Percentiles rank a stretch among this genome's conserved stretches.
These are phyloP conservation scores for Philereme transversata DNA, from an alignment of 2,888 invertebrate species.

Conservation along the genomic window DNA sequence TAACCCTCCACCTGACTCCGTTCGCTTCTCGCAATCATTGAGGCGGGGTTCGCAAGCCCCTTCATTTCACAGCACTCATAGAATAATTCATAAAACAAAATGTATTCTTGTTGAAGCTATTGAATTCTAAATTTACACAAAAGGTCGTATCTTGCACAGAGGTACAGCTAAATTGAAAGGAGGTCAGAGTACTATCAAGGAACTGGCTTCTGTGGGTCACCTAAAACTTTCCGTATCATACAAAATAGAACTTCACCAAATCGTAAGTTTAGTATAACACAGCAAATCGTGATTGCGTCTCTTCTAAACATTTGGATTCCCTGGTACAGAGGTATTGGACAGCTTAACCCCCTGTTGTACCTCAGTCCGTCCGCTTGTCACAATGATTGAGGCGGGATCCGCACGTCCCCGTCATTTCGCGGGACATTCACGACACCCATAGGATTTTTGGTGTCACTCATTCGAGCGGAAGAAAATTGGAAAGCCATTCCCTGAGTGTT, in stretches of 20 bases:
- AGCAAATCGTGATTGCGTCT: too few relatives aligned
- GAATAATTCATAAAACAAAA: conserved; percentile 34
- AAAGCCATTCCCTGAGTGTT: conserved; percentile 41
- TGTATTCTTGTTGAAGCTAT: too few relatives aligned
- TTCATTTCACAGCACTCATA: conserved; percentile 42
- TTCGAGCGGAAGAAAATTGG: conserved; percentile 44
- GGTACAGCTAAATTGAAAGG: too few relatives aligned
- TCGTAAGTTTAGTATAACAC: too few relatives aligned
- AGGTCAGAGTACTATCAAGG: too few relatives aligned
- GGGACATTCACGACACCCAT: conserved; percentile 41
- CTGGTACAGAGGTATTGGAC: too few relatives aligned
- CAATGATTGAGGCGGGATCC: conserved; percentile 44
- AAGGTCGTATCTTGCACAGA: too few relatives aligned
- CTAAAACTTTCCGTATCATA: too few relatives aligned
- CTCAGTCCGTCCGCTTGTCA: conserved; percentile 25
- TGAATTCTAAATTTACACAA: too few relatives aligned
- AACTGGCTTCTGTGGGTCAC: too few relatives aligned
- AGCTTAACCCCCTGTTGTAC: conserved; percentile 14
- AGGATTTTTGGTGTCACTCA: conserved; percentile 49
- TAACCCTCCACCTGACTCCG: conserved; percentile 23
- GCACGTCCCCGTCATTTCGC: conserved; percentile 41
- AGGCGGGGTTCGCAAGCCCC: conserved; percentile 41
- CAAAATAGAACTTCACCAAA: too few relatives aligned
- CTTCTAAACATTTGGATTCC: too few relatives aligned
- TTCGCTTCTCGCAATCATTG: conserved; percentile 40